phyloP scores from a whole-genome alignment of 2,888 invertebrate species.

The Troglohyphantes excavatus region DNA sequence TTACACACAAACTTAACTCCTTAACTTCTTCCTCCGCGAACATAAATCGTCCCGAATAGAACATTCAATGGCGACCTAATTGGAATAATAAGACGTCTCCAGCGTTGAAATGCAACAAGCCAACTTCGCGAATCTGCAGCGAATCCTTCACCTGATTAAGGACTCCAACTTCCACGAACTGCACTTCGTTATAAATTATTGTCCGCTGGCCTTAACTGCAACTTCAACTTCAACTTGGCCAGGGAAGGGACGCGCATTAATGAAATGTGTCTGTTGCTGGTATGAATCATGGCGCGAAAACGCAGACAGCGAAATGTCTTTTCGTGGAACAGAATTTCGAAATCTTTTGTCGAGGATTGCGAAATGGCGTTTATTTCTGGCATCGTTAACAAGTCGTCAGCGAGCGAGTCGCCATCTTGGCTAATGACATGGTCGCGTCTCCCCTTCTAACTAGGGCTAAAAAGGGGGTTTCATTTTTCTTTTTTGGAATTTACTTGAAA shows the following conservation, averaged over 20 bases:
- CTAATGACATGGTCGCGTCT: slow-evolving; percentile 30
- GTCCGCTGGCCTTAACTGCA: neutral
- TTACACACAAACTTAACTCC: no score
- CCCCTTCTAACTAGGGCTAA: slow-evolving; percentile 35
- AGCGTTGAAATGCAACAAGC: neutral
- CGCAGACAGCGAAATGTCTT: slow-evolving; percentile 11
- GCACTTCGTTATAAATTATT: slow-evolving; percentile 46
- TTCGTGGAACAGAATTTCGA: neutral
- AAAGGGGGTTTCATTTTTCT: neutral
- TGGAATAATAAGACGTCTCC: neutral
- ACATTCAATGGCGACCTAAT: neutral
- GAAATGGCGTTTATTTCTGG: slow-evolving; percentile 46
- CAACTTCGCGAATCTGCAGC: slow-evolving; percentile 5
- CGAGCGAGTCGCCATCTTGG: slow-evolving; percentile 18
- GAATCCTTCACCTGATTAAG: slow-evolving; percentile 37
- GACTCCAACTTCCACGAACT: slow-evolving; percentile 1
- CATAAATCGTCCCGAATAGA: neutral
- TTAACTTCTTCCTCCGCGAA: no score
- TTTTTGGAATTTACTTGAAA: no score
- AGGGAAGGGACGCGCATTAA: slow-evolving; percentile 31
- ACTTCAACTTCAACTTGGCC: neutral
- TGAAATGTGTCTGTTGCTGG: slow-evolving; percentile 22
- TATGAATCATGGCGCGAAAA: slow-evolving; percentile 19
- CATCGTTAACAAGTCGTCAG: slow-evolving; percentile 53
- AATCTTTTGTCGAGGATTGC: slow-evolving; percentile 54